Evolutionary conservation across 2,797 vertebrate genomes (phyloP).

Genomic region (Etheostoma perlongum): DNA sequence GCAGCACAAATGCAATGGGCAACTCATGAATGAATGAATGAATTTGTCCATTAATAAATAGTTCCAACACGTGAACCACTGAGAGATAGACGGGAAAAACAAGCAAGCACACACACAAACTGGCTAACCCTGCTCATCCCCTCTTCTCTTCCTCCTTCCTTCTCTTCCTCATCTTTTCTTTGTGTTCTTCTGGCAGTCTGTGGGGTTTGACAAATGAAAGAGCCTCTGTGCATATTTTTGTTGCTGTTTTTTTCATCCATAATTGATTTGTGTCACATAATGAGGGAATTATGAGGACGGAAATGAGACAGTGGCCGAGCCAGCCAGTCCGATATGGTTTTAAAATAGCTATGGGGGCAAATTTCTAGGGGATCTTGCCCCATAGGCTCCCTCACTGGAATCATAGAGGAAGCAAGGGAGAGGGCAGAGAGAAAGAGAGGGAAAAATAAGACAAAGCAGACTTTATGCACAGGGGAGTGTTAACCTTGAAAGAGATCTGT

Average conservation of each 20-base stretch:
- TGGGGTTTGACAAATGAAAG: constrained; percentile 60
- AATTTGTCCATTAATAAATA: background rate
- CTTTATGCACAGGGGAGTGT: constrained; percentile 29
- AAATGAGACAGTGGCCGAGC: constrained; percentile 54
- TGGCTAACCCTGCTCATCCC: background rate
- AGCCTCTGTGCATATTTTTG: constrained; percentile 42
- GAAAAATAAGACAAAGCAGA: constrained; percentile 26
- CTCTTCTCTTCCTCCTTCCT: background rate
- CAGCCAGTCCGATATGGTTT: constrained; percentile 55
- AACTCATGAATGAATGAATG: background rate
- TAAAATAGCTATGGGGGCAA: constrained; percentile 61
- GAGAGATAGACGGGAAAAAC: constrained; percentile 8
- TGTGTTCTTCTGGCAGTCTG: constrained; percentile 38
- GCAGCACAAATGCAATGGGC: background rate
- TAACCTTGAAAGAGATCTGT: constrained; percentile 51
- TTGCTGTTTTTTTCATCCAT: constrained; percentile 56
- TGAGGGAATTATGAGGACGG: constrained; percentile 58
- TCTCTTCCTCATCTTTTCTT: constrained; percentile 30
- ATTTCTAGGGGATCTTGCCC: constrained; percentile 50
- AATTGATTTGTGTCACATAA: constrained; percentile 82
- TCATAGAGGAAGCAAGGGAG: constrained; percentile 25
- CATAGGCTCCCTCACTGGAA: constrained; percentile 23
- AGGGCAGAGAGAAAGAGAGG: constrained; percentile 9
- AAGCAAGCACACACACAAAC: background rate
- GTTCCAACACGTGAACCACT: background rate